Conservation (phyloP, 2,113 vertebrate genomes). For the Telmatochromis sp. region DNA sequence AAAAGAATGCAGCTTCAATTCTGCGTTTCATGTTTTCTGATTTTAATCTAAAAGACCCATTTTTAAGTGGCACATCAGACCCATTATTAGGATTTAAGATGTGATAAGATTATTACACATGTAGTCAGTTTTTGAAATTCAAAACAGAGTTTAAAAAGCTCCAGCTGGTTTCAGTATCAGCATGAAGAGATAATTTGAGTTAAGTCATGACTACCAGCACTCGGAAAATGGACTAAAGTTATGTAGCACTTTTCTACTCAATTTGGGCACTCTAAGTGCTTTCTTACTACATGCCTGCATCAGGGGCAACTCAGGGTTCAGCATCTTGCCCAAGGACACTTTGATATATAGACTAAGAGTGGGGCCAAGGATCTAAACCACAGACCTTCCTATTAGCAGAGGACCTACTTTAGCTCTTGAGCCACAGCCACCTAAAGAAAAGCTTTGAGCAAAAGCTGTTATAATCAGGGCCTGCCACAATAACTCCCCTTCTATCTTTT, state of each 20-base stretch:
- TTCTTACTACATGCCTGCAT: neutral
- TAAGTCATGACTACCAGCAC: constrained; percentile 19
- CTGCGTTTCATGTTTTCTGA: neutral
- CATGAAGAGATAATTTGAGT: constrained; percentile 12
- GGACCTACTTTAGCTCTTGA: neutral
- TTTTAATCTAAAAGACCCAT: neutral
- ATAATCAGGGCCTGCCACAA: constrained; percentile 21
- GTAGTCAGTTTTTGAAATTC: neutral
- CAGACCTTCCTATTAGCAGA: neutral
- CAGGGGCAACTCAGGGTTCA: neutral
- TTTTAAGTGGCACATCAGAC: neutral
- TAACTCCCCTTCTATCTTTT: constrained; percentile 34
- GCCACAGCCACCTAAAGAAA: neutral
- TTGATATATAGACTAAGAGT: neutral
- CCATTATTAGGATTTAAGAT: neutral
- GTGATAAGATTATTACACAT: neutral
- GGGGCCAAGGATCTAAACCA: neutral
- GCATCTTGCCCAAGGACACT: neutral
- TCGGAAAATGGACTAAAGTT: neutral
- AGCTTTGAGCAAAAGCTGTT: constrained; percentile 4
- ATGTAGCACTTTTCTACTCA: neutral
- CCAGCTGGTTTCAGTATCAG: neutral
- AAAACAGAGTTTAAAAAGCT: neutral
- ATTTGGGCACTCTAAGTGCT: neutral
- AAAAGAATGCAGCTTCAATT: neutral